phyloP scores from a whole-genome alignment of 1,140 invertebrate genomes.

The Pogonognathellus flavescens region DNA sequence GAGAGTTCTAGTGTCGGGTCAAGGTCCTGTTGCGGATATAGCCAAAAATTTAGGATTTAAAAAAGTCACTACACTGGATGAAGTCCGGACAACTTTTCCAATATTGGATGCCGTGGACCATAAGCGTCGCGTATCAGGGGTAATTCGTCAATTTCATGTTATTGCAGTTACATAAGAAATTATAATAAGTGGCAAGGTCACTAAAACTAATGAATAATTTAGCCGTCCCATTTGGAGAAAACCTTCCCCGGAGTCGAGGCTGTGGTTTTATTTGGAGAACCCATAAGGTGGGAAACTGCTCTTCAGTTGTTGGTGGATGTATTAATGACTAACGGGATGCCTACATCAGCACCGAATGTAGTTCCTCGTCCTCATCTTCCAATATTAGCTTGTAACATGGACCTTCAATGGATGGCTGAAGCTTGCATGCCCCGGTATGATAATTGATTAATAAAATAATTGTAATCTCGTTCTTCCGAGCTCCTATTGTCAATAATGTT shows the following conservation, averaged over 20 bases:
- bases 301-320: slow-evolving; percentile 75
- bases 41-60: slow-evolving; percentile 79
- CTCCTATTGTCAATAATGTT: neutral
- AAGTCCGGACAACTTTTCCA: slow-evolving; percentile 77
- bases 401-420: slow-evolving; percentile 79
- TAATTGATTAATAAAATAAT: neutral
- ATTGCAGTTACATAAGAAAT: neutral
- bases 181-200: neutral
- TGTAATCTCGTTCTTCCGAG: too few relatives aligned
- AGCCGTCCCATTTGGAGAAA: slow-evolving; percentile 73
- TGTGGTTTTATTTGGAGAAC: slow-evolving; percentile 77
- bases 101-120: slow-evolving; percentile 81
- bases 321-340: slow-evolving; percentile 78
- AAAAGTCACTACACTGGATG: slow-evolving; percentile 77
- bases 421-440: slow-evolving; percentile 75
- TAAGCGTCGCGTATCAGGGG: slow-evolving; percentile 72
- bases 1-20: slow-evolving; percentile 79
- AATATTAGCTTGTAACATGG: slow-evolving; percentile 79
- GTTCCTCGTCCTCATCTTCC: slow-evolving; percentile 77
- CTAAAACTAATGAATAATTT: slow-evolving; percentile 67
- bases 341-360: slow-evolving; percentile 69
- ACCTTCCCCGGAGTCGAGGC: slow-evolving; percentile 74
- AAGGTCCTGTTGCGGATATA: slow-evolving; percentile 78
- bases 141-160: slow-evolving; percentile 59
- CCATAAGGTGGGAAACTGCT: slow-evolving; percentile 77